phyloP scores from a whole-genome alignment of 2,888 invertebrate genomes.

The Cryptocheilus praepositus region DNA sequence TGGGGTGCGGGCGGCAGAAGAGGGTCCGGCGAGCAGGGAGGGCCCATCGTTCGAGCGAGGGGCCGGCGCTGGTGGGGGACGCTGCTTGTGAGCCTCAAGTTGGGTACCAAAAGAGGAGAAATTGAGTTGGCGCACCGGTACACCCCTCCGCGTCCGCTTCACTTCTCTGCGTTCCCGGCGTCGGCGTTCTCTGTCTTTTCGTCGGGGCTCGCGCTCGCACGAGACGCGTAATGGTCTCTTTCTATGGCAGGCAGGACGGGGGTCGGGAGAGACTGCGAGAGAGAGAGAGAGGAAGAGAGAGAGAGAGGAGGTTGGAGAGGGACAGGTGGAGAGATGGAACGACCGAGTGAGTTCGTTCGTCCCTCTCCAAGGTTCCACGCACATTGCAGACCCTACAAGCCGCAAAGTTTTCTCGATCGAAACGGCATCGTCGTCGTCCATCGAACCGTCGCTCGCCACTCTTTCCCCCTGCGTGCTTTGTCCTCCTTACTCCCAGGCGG shows the following conservation, averaged over 20 bases:
- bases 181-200: conserved; percentile 19
- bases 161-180: not conserved
- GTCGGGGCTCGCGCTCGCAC: conserved; percentile 7
- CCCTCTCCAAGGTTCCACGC: conserved; percentile 37
- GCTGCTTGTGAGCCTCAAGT: conserved; percentile 52
- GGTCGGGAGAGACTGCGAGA: not conserved
- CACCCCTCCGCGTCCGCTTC: conserved; percentile 25
- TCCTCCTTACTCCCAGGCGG: no score
- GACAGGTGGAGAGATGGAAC: conserved; percentile 7
- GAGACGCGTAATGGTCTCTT: conserved; percentile 15
- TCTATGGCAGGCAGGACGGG: conserved; percentile 12
- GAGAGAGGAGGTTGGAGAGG: conserved; percentile 8
- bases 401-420: conserved; percentile 8
- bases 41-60: conserved; percentile 38
- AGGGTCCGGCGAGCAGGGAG: conserved; percentile 25
- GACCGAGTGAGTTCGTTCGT: conserved; percentile 36
- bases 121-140: conserved; percentile 60
- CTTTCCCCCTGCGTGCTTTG: no score
- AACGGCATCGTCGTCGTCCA: not conserved
- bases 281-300: conserved; percentile 1
- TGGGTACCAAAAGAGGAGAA: conserved; percentile 62
- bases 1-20: conserved; percentile 12
- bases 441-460: not conserved
- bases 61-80: conserved; percentile 40
- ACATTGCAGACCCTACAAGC: not conserved